phyloP scores from a whole-genome alignment of 2,888 invertebrate species.

The Ophion costatus region DNA sequence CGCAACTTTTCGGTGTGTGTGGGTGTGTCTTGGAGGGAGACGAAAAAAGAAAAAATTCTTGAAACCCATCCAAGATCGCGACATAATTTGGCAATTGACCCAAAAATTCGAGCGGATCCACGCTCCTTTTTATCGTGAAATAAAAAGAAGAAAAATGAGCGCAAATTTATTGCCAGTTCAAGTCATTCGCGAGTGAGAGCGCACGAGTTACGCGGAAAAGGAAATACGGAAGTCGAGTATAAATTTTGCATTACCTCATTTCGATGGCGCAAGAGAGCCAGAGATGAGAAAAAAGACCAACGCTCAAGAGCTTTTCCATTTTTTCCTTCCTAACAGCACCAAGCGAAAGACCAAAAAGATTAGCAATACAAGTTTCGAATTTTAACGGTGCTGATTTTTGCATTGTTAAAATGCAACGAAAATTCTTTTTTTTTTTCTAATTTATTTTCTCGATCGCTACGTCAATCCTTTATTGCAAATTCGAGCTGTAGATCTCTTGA shows the following conservation, averaged over 20 bases:
- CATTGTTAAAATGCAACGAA: too few species aligned
- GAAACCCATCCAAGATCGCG: conserved; percentile 64
- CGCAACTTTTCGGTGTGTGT: not conserved
- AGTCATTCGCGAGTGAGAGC: not conserved
- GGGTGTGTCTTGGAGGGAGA: not conserved
- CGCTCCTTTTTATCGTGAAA: conserved; percentile 7
- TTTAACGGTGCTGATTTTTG: too few species aligned
- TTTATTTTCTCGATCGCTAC: too few species aligned
- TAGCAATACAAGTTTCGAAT: too few species aligned
- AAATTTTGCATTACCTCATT: not conserved
- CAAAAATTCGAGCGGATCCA: conserved; percentile 15
- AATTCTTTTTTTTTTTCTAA: too few species aligned
- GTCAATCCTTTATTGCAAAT: too few species aligned
- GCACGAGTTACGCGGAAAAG: not conserved
- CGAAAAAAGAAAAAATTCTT: conserved; percentile 37
- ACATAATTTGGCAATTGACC: conserved; percentile 63
- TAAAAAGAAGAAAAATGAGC: not conserved
- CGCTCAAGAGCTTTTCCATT: too few species aligned
- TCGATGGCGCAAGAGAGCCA: not conserved
- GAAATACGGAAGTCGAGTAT: not conserved
- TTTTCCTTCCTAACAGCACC: not conserved
- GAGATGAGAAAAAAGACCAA: too few species aligned
- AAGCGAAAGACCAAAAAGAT: too few species aligned
- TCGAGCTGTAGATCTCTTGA: too few species aligned
- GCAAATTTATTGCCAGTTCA: not conserved